Evolutionary conservation across 2,113 vertebrate species (phyloP).

Genomic region (Bagarius yarrelli): DNA sequence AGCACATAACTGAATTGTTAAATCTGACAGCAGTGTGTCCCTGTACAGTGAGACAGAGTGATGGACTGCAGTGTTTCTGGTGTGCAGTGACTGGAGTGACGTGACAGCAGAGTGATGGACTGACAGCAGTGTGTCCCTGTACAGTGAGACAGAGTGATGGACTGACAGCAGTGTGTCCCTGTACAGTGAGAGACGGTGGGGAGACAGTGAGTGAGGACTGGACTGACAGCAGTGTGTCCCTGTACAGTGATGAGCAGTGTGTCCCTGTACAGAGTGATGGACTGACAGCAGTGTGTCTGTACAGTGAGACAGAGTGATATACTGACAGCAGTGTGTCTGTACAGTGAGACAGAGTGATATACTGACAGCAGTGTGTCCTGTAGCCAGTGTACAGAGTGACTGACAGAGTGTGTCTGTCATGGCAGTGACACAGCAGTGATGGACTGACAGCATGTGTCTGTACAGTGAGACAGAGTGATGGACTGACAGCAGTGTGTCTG

Average conservation of each 20-base stretch:
- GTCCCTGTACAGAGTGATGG: too few species aligned
- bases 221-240: background rate
- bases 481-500: too few species aligned
- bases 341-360: background rate
- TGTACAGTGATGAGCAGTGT: too few species aligned
- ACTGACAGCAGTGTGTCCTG: background rate
- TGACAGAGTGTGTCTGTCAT: too few species aligned
- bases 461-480: background rate
- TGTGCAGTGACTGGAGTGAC: too few species aligned
- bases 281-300: too few species aligned
- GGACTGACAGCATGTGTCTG: background rate
- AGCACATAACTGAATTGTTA: background rate
- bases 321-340: too few species aligned
- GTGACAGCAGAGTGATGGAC: background rate
- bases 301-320: too few species aligned
- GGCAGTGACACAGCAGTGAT: background rate
- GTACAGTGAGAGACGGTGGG: background rate
- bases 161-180: too few species aligned
- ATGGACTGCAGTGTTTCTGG: background rate
- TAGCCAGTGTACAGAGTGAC: too few species aligned
- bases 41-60: background rate
- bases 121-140: background rate
- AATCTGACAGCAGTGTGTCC: too few species aligned
- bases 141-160: background rate
- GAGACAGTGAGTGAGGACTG: background rate